These are phyloP conservation scores for Hypanus sabinus DNA, from an alignment of 2,113 vertebrate genomes.

Conservation along the genomic window DNA sequence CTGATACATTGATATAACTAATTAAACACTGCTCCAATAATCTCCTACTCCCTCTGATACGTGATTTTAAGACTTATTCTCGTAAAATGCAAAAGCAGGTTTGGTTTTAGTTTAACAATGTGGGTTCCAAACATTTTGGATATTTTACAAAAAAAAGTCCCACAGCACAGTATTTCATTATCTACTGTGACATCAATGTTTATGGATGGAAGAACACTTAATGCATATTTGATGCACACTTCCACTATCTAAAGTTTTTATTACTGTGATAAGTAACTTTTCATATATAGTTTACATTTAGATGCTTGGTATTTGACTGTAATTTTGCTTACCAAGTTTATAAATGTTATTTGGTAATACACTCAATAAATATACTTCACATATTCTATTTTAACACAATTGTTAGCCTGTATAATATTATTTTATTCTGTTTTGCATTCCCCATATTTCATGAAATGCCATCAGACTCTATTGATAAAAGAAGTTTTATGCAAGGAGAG, in stretches of 20 bases:
- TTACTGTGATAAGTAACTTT: not conserved
- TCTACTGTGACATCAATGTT: not conserved
- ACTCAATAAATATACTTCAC: not conserved
- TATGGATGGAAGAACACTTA: not conserved
- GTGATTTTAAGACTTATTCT: not conserved
- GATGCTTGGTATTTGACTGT: too few species aligned
- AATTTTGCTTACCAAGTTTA: not conserved
- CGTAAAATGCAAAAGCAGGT: not conserved
- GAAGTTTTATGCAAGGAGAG: not conserved
- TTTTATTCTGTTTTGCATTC: not conserved
- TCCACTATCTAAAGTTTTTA: not conserved
- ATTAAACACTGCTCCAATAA: not conserved
- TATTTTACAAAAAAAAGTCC: not conserved
- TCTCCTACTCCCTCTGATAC: not conserved
- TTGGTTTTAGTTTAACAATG: not conserved
- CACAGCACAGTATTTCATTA: not conserved
- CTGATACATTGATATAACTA: not conserved
- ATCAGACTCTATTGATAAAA: not conserved
- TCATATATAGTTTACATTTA: not conserved
- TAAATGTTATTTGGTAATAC: not conserved
- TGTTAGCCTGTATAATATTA: not conserved
- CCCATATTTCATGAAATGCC: not conserved
- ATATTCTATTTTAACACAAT: not conserved
- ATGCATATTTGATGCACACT: too few species aligned
- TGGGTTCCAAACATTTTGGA: not conserved